Evolutionary conservation across 30 jellyfish, hydroid and myxozoan genomes (phyloP).

Genomic region (Aurelia coerulea): DNA sequence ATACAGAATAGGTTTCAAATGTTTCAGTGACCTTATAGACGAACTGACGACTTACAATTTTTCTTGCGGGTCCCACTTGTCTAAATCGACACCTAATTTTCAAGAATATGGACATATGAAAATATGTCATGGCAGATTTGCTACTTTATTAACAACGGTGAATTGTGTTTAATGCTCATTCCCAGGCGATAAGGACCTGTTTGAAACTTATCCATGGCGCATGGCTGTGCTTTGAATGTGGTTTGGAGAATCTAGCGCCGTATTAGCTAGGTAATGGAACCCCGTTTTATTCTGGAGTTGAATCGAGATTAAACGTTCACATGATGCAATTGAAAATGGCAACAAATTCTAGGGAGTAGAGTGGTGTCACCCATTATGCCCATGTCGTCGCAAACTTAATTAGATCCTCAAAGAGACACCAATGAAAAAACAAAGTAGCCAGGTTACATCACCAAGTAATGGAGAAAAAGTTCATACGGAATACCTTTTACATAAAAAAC

Average conservation of each 20-base stretch:
- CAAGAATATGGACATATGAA: background rate
- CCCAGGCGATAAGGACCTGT: constrained; percentile 42
- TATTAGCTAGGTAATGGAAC: background rate
- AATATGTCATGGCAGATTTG: constrained; percentile 18
- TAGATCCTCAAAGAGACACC: too few species aligned
- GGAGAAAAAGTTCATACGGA: too few species aligned
- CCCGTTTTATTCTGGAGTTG: too few species aligned
- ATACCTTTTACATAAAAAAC: too few species aligned
- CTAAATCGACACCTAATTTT: constrained; percentile 34
- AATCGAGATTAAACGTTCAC: background rate
- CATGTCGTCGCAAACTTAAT: too few species aligned
- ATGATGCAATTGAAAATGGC: background rate
- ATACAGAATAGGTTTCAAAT: background rate
- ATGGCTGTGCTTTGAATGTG: constrained; percentile 27
- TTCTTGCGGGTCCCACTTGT: constrained; percentile 1
- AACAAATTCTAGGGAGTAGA: too few species aligned
- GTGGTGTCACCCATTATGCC: too few species aligned
- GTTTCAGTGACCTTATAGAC: background rate
- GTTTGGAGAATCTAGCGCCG: constrained; percentile 3
- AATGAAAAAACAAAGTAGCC: too few species aligned
- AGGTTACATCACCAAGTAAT: too few species aligned
- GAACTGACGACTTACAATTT: constrained; percentile 1
- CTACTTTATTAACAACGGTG: background rate
- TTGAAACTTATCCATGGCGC: constrained; percentile 13
- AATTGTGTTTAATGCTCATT: constrained; percentile 22